These are phyloP conservation scores for Excalfactoria chinensis DNA, from an alignment of 2,113 vertebrate species.

Conservation along the genomic window DNA sequence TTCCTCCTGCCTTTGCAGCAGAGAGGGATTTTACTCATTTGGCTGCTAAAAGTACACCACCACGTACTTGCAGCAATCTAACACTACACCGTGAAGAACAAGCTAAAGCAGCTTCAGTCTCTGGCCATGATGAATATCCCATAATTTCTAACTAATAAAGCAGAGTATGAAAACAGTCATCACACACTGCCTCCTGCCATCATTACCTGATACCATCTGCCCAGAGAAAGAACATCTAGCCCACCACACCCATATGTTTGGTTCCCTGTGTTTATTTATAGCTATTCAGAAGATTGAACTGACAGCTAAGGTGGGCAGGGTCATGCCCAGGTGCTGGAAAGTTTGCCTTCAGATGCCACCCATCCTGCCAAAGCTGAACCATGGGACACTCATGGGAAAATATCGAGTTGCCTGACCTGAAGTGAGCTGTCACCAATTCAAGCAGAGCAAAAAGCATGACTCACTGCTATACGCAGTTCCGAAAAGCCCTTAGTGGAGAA, in stretches of 20 bases:
- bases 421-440: conserved; percentile 53
- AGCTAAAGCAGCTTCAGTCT: not conserved
- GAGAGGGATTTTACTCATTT: not conserved
- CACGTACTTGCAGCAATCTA: not conserved
- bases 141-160: not conserved
- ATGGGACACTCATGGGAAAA: not conserved
- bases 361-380: not conserved
- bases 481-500: conserved; percentile 54
- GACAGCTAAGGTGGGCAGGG: not conserved
- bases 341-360: not conserved
- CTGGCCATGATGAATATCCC: not conserved
- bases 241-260: not conserved
- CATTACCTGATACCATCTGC: not conserved
- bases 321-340: not conserved
- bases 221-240: not conserved
- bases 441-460: conserved; percentile 49
- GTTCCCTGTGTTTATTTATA: not conserved
- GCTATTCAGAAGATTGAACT: not conserved
- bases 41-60: not conserved
- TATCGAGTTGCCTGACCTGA: conserved; percentile 5
- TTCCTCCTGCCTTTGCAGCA: not conserved
- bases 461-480: conserved; percentile 38
- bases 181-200: not conserved
- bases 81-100: not conserved
- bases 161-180: not conserved